These are phyloP conservation scores for Fulica atra DNA, from an alignment of 2,113 vertebrate species.

Conservation along the genomic window DNA sequence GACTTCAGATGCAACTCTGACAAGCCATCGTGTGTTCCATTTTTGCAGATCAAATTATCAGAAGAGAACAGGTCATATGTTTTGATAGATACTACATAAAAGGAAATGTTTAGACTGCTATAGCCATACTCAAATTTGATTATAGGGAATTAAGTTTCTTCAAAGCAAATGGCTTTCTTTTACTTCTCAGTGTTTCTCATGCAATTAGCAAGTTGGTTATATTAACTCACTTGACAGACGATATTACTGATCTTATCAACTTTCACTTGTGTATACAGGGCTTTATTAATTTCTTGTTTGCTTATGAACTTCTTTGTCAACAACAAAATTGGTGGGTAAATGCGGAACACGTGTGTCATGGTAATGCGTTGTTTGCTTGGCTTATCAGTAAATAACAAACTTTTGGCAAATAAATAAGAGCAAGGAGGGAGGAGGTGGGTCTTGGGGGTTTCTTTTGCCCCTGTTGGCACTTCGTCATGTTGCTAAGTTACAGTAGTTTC, in stretches of 20 bases:
- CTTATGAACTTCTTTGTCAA: constrained; percentile 53
- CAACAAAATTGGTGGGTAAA: constrained; percentile 33
- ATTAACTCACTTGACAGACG: constrained; percentile 29
- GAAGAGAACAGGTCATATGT: neutral
- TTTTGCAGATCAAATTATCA: neutral
- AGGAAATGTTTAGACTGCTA: neutral
- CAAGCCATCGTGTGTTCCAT: neutral
- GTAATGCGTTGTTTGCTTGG: constrained; percentile 34
- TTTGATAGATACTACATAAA: neutral
- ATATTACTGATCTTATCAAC: constrained; percentile 54
- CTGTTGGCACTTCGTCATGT: constrained; percentile 40
- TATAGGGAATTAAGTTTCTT: constrained; percentile 30
- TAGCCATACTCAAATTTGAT: neutral
- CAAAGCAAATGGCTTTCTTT: constrained; percentile 43
- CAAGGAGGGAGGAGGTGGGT: constrained; percentile 39
- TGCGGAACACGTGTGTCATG: neutral
- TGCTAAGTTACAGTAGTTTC: constrained; percentile 70
- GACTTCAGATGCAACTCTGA: neutral
- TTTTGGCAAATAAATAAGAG: constrained; percentile 61
- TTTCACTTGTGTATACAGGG: neutral
- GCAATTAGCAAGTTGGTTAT: constrained; percentile 37
- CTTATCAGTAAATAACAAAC: constrained; percentile 71
- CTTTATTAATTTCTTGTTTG: constrained; percentile 59
- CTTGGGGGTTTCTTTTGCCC: constrained; percentile 21
- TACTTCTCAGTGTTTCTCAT: constrained; percentile 4